Percentiles rank a stretch among this genome's conserved stretches.
These are phyloP conservation scores for Ranitomeya imitator DNA, from an alignment of 2,113 vertebrate genomes.

Conservation along the genomic window DNA sequence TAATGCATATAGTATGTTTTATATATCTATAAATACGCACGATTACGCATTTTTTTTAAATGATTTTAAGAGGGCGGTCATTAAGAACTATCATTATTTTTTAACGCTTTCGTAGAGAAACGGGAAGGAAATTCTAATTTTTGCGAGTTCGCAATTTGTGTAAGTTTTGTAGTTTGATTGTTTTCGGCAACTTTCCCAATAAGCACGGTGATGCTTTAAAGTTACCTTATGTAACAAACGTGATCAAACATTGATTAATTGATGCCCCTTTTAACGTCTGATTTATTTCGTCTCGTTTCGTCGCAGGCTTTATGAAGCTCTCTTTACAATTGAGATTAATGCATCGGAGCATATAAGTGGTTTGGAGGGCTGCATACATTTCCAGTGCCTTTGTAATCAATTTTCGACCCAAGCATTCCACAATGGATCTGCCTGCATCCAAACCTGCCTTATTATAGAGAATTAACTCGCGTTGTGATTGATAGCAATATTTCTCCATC, in stretches of 20 bases:
- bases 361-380: slow-evolving; percentile 80
- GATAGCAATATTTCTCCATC: slow-evolving; percentile 74
- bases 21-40: not conserved
- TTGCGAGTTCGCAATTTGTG: not conserved
- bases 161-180: not conserved
- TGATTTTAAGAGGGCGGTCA: not conserved
- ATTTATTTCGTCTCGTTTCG: slow-evolving; percentile 81
- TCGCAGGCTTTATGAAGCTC: slow-evolving; percentile 77
- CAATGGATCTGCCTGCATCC: slow-evolving; percentile 74
- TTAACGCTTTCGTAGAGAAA: not conserved
- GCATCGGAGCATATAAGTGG: slow-evolving; percentile 74
- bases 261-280: slow-evolving; percentile 76
- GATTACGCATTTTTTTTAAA: not conserved
- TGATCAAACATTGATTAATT: slow-evolving; percentile 75
- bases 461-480: slow-evolving; percentile 82
- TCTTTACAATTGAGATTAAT: slow-evolving; percentile 83
- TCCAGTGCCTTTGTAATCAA: slow-evolving; percentile 79
- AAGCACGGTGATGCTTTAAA: slow-evolving; percentile 53
- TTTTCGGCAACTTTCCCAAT: not conserved
- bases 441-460: slow-evolving; percentile 79
- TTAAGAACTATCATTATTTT: not conserved
- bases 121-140: not conserved
- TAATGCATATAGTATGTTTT: not conserved
- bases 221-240: slow-evolving; percentile 46
- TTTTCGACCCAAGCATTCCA: slow-evolving; percentile 77